Evolutionary conservation across 1,140 invertebrate genomes (phyloP), one percentile per base, ranked within the genome.

Genomic region (Panagrolaimus sp.): DNA sequence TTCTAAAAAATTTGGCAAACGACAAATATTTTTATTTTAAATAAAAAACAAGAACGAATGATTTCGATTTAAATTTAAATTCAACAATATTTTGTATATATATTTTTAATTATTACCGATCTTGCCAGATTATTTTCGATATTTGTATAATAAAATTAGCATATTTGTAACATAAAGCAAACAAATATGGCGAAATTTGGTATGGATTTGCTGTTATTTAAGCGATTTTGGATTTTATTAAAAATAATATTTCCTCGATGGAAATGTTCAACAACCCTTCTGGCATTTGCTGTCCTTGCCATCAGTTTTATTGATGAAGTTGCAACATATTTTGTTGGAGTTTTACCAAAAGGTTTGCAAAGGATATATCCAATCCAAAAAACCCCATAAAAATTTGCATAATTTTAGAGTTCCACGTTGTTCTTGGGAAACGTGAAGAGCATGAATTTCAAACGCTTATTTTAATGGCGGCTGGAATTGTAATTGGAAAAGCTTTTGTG

Each of bases 291-390:
- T 43, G 76, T 79, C 12, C 45, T 81, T 14, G 24, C 63, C 12
- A 21, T 78, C 0, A 45, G 38, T 2, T 44, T 70, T 73, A 66
- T 69, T 75, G 76, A 78, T 68, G 77, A 78, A 75, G 75, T 78
- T 32, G 77, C 77, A n/a, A 78, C 71, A 9, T 78, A 78, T 63
- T 79, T 69, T 64, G 70, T 78, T 24, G 76, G 76, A 32, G 65
- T 79, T n/a, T 63, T 77, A 10, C 76, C 76, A 17, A 77, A 64
- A 26, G 32, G 32, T 38, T 38, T 38, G 7, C 7, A 4, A 38
- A 26, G 48, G 43, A 47, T 69, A 32, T 43, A 65, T 46, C 17
- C 14, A 21, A 28, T 28, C 15, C 1, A 17, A 4, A 6, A 43
- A n/a, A 12, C 17, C 15, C 2, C 7, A 38, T 38, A 38, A n/a